A percentile compares a stretch with the other conserved stretches of the same genome.
Conservation (phyloP, 64 coral and sea anemone species). For the Montipora sp. region DNA sequence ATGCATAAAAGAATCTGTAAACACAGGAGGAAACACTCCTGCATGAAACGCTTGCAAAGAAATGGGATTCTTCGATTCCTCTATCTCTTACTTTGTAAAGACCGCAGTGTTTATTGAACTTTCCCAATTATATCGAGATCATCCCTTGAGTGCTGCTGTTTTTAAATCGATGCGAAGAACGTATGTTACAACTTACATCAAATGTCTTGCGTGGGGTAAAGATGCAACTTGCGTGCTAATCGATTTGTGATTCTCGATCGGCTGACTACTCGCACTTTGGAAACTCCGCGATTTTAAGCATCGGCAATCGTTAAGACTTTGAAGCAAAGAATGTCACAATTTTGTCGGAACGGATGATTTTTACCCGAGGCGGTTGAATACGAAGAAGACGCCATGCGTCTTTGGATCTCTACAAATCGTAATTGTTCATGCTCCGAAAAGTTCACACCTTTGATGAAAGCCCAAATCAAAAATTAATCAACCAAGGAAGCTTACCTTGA, state of each 20-base stretch:
- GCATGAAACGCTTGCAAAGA: not conserved
- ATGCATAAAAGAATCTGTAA: not conserved
- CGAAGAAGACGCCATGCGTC: conserved; percentile 1
- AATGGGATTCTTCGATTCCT: not conserved
- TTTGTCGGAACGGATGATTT: not conserved
- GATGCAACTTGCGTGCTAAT: not conserved
- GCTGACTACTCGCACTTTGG: not conserved
- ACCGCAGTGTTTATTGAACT: not conserved
- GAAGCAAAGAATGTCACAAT: not conserved
- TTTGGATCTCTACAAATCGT: not conserved
- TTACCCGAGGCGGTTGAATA: not conserved
- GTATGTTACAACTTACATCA: not conserved
- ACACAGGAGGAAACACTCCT: not conserved
- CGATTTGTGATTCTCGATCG: not conserved
- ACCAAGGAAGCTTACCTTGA: conserved; percentile 34
- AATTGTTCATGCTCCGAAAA: conserved; percentile 27
- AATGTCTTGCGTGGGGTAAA: not conserved
- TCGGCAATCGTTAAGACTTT: not conserved
- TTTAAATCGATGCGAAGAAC: not conserved
- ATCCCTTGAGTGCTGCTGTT: not conserved
- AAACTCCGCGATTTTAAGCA: not conserved
- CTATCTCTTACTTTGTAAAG: not conserved
- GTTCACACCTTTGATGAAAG: conserved; percentile 60
- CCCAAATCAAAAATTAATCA: conserved; percentile 58
- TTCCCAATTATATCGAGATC: conserved; percentile 31